These are phyloP conservation scores for Daboia siamensis DNA, from an alignment of 2,113 vertebrate species.

Conservation along the genomic window DNA sequence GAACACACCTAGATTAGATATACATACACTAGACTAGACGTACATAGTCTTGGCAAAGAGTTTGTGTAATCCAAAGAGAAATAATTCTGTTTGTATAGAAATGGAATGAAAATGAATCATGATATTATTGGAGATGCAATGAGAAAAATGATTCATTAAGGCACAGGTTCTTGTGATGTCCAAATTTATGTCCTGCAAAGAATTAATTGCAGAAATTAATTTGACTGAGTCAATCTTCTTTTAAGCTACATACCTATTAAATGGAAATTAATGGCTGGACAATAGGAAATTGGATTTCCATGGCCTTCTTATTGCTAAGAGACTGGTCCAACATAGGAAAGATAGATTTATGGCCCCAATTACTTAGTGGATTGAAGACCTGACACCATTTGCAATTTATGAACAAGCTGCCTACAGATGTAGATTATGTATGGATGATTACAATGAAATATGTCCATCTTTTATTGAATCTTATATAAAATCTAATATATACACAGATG, in stretches of 20 bases:
- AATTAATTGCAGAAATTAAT: background rate
- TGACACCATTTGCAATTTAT: background rate
- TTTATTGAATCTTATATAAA: background rate
- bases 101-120: background rate
- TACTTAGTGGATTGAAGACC: background rate
- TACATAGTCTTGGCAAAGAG: background rate
- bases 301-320: background rate
- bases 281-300: background rate
- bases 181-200: background rate
- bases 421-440: background rate
- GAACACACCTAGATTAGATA: no score
- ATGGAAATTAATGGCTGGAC: background rate
- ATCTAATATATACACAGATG: background rate
- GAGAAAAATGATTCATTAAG: background rate
- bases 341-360: background rate
- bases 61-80: background rate
- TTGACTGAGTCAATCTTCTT: background rate
- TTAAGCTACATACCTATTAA: background rate
- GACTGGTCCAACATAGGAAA: background rate
- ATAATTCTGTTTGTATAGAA: background rate
- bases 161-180: background rate
- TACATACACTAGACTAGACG: no score
- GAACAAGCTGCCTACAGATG: background rate
- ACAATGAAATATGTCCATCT: background rate
- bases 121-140: background rate